Base-by-base conservation (phyloP, 2,888 invertebrate genomes). In the Leucophenga maculata region DNA sequence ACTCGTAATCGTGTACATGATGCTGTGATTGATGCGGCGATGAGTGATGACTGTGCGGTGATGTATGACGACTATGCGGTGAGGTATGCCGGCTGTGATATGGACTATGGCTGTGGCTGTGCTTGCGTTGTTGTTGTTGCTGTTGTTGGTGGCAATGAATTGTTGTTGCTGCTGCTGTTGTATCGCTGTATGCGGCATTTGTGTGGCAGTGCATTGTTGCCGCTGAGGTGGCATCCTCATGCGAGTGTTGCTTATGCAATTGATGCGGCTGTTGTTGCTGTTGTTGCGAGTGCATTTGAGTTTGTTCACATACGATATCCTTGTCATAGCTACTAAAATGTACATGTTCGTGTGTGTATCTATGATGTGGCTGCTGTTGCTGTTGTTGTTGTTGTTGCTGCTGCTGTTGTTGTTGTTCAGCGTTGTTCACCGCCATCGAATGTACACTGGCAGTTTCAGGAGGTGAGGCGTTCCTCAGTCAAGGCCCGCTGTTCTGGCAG, bases 401-500 rank as follows among this genome's bases (percentile, higher is more conserved):
- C 46, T 76, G 81, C 32, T 76, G 75, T 67, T 73, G 73, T 44
- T 73, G 76, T 50, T 69, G 72, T 26, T 82, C 83, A 77, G 78
- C 80, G 78, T 77, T 78, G 57, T 26, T 64, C 62, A 31, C 26
- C 26, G 39, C 39, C 39, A 39, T 84, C 75, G 82, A 80, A 75
- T 84, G 82, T 77, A 85, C 80, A 81, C 84, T 86, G 80, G 79
- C 82, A 86, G 87, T 87, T 86, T 88, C 88, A 88, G 88, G 95
- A 95, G 89, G 94, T 94, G 88, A 94, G 93, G 88, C 94, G 92
- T 86, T 91, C 91, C 89, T 91, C 89, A 89, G 89, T 89, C 89
- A 89, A 88, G 89, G 89, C 88, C 86, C 89, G 88, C 84, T 89
- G 89, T 86, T 89, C 89, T 86, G 89, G 89, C 88, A 89, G 77